A percentile compares a stretch with the other conserved stretches of the same genome.
phyloP scores from a whole-genome alignment of 2,797 vertebrate species.

The Labeo calbasu region DNA sequence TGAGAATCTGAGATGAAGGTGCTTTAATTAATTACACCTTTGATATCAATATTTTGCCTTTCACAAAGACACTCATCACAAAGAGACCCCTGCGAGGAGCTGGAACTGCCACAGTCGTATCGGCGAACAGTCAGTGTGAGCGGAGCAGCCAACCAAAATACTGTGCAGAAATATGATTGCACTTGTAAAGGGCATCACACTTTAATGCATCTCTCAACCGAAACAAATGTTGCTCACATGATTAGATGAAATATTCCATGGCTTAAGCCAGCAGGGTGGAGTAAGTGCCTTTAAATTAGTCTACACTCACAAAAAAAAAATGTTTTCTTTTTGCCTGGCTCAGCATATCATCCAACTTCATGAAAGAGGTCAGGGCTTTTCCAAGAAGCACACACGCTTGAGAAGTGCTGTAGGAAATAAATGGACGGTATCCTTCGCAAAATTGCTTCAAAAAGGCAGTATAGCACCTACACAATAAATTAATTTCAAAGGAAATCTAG shows the following conservation, averaged over 20 bases:
- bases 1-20: background rate
- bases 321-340: background rate
- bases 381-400: background rate
- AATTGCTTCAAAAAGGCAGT: constrained; percentile 3
- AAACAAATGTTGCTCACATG: constrained; percentile 15
- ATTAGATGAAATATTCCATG: constrained; percentile 8
- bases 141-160: background rate
- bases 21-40: background rate
- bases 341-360: background rate
- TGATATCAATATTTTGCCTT: constrained; percentile 28
- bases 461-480: constrained; percentile 25
- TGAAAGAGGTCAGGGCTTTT: constrained; percentile 9
- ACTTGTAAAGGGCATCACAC: background rate
- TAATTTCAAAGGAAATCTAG: background rate
- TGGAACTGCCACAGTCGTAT: constrained; percentile 1
- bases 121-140: background rate
- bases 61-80: constrained; percentile 10
- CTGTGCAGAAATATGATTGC: constrained; percentile 18
- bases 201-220: constrained; percentile 5
- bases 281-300: constrained; percentile 23
- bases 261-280: background rate
- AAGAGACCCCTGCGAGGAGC: background rate
- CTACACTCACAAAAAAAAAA: background rate
- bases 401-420: background rate
- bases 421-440: background rate